A percentile compares a stretch with the other conserved stretches of the same genome.
phyloP scores from a whole-genome alignment of 1,140 invertebrate species.

The Halyomorpha halys region DNA sequence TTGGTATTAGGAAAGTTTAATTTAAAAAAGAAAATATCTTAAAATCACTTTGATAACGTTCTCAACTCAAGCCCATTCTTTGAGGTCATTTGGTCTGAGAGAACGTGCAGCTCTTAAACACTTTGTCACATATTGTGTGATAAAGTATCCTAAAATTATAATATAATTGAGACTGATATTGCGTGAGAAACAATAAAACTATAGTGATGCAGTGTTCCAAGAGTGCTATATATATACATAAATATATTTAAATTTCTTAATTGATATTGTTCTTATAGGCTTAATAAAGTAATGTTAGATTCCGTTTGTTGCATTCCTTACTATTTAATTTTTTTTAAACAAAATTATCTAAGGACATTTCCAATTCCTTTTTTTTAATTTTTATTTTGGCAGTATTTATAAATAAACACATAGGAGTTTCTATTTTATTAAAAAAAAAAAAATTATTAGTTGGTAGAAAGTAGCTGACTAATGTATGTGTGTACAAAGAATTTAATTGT shows the following conservation, averaged over 20 bases:
- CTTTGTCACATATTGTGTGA: neutral
- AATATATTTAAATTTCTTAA: neutral
- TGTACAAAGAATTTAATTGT: no score
- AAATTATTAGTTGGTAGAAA: no score
- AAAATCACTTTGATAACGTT: neutral
- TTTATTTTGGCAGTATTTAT: no score
- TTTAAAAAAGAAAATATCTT: neutral
- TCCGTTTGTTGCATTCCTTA: slow-evolving; percentile 9
- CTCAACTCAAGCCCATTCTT: no score
- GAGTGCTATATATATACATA: slow-evolving; percentile 1
- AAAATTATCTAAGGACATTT: neutral
- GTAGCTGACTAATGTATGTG: no score
- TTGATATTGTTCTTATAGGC: neutral
- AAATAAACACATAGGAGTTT: no score
- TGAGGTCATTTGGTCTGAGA: no score
- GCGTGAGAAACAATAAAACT: neutral
- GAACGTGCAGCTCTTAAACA: no score
- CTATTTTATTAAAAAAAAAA: no score
- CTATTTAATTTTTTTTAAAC: neutral
- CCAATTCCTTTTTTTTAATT: no score
- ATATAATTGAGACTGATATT: slow-evolving; percentile 1
- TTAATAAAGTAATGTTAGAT: neutral
- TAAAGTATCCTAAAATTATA: neutral
- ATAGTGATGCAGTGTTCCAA: neutral
- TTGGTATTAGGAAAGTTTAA: slow-evolving; percentile 3